Conservation (phyloP, 2,797 vertebrate species). For the Liasis olivaceus region DNA sequence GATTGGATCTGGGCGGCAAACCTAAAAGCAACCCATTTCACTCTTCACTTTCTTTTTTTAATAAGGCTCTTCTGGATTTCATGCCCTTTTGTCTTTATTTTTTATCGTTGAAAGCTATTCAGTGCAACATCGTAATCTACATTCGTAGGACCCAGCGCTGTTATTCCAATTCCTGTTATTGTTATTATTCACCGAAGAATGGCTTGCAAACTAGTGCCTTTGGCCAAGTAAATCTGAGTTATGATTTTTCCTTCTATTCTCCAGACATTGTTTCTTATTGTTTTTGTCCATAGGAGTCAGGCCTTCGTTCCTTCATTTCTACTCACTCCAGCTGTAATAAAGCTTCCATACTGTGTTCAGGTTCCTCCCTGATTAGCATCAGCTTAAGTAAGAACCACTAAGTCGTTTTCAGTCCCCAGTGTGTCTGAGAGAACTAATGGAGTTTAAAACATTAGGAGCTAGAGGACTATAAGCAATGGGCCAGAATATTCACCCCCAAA, state of each 20-base stretch:
- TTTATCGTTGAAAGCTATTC: neutral
- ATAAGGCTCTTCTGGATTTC: conserved; percentile 5
- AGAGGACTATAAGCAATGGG: neutral
- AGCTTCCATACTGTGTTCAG: neutral
- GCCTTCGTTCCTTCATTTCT: neutral
- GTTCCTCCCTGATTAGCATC: neutral
- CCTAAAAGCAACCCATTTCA: neutral
- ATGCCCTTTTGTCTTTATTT: conserved; percentile 22
- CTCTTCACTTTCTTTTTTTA: neutral
- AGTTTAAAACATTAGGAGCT: neutral
- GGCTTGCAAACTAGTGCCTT: conserved; percentile 7
- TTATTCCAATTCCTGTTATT: neutral
- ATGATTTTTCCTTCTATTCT: neutral
- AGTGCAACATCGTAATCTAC: neutral
- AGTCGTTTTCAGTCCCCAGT: neutral
- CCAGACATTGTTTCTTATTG: neutral
- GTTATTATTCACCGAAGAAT: neutral
- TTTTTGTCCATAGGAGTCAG: neutral
- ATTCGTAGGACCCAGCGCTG: neutral
- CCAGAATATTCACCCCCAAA: neutral
- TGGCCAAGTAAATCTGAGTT: neutral
- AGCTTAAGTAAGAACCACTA: neutral
- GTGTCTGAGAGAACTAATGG: neutral
- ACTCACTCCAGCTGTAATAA: neutral
- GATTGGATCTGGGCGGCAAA: neutral